Percentiles rank a stretch among this genome's conserved stretches.
These are phyloP conservation scores for Galbula dea DNA, from an alignment of 2,113 vertebrate species.

Conservation along the genomic window DNA sequence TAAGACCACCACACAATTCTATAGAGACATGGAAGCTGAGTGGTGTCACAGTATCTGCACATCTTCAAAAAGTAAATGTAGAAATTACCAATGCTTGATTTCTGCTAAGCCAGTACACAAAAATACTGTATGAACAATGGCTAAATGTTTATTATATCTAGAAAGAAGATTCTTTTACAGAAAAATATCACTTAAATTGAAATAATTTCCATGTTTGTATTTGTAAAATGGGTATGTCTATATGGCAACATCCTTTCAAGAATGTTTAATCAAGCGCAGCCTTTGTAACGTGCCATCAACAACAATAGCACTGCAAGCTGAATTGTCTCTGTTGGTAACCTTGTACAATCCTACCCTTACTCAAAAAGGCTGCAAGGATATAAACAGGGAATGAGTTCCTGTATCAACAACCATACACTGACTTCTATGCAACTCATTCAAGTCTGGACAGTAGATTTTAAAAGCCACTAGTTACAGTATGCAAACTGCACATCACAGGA, in stretches of 20 bases:
- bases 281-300: neutral
- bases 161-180: neutral
- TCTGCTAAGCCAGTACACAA: neutral
- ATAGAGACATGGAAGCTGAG: neutral
- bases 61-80: neutral
- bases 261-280: neutral
- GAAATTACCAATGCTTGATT: neutral
- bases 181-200: neutral
- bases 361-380: neutral
- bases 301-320: neutral
- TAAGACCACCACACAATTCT: neutral
- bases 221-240: neutral
- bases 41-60: neutral
- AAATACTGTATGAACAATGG: neutral
- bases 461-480: neutral
- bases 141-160: neutral
- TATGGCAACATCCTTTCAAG: neutral
- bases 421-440: neutral
- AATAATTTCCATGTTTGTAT: neutral
- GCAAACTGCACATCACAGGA: neutral
- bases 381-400: neutral
- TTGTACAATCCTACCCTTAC: neutral
- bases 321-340: neutral
- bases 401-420: neutral
- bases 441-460: neutral